Conservation (phyloP, 2,888 invertebrate species). For the Caenorhabditis panamensis region DNA sequence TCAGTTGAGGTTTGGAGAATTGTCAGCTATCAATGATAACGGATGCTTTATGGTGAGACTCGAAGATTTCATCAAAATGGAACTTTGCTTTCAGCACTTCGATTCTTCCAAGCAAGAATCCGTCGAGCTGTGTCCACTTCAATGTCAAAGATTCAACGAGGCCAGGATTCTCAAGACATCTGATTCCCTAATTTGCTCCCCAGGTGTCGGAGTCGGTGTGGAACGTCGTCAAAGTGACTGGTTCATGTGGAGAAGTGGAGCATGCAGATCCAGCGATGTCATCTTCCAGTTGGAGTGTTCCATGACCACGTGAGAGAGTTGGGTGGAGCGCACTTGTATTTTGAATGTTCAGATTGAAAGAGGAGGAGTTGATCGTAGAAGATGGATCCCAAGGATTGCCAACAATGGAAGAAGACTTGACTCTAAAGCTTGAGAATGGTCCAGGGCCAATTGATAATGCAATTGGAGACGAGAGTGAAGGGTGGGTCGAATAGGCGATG, state of each 20-base stretch:
- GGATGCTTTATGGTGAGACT: slow-evolving; percentile 51
- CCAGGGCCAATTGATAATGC: slow-evolving; percentile 17
- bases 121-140: slow-evolving; percentile 53
- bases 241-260: slow-evolving; percentile 59
- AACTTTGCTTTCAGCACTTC: slow-evolving; percentile 38
- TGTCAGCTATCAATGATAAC: slow-evolving; percentile 56
- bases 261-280: slow-evolving; percentile 41
- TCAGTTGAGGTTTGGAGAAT: slow-evolving; percentile 52
- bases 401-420: slow-evolving; percentile 16
- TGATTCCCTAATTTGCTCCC: slow-evolving; percentile 48
- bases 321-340: not conserved
- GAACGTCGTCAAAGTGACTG: slow-evolving; percentile 59
- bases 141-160: slow-evolving; percentile 47
- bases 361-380: slow-evolving; percentile 18
- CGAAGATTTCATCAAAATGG: no score
- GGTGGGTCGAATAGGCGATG: not conserved
- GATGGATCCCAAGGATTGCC: not conserved
- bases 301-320: slow-evolving; percentile 17
- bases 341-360: slow-evolving; percentile 23
- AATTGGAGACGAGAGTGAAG: slow-evolving; percentile 16
- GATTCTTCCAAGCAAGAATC: slow-evolving; percentile 35
- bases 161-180: slow-evolving; percentile 33
- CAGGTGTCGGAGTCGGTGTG: slow-evolving; percentile 52
- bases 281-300: slow-evolving; percentile 53
- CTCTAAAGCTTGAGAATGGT: slow-evolving; percentile 10